Percentiles rank a stretch among this genome's conserved stretches.
phyloP scores from a whole-genome alignment of 2,797 vertebrate species.

The Euphonia xanthogaster region DNA sequence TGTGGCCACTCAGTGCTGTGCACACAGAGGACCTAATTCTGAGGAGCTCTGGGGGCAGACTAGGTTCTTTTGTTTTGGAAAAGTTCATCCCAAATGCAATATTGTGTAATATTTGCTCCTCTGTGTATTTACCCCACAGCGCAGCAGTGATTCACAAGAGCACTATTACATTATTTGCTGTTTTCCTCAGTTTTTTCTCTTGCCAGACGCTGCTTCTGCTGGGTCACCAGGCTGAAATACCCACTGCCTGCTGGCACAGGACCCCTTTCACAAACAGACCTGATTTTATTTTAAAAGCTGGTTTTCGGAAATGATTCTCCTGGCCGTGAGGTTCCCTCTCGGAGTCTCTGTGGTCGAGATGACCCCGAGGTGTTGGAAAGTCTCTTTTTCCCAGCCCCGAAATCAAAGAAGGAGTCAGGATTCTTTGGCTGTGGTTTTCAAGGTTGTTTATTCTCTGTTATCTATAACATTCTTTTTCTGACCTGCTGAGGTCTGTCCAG shows the following conservation, averaged over 20 bases:
- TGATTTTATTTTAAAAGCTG: neutral
- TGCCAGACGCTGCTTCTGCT: neutral
- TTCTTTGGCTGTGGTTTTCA: no score
- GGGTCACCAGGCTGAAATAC: neutral
- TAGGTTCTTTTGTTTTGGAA: neutral
- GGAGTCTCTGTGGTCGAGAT: neutral
- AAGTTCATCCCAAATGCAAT: neutral
- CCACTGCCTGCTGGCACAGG: neutral
- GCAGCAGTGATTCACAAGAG: neutral
- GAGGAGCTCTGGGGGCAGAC: neutral
- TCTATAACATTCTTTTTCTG: neutral
- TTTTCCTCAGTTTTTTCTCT: neutral
- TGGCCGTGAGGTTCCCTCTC: neutral
- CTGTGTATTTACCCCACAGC: neutral
- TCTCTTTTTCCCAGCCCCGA: neutral
- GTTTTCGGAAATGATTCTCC: neutral
- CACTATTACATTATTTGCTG: neutral
- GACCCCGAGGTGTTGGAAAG: neutral
- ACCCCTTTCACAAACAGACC: neutral
- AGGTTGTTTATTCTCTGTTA: no score
- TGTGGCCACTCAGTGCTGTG: accelerated
- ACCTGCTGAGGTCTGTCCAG: neutral
- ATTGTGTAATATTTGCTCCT: neutral
- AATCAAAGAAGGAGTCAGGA: neutral
- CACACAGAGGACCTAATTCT: neutral